Evolutionary conservation across 2,888 invertebrate species (phyloP).

Genomic region (Spodoptera littoralis): DNA sequence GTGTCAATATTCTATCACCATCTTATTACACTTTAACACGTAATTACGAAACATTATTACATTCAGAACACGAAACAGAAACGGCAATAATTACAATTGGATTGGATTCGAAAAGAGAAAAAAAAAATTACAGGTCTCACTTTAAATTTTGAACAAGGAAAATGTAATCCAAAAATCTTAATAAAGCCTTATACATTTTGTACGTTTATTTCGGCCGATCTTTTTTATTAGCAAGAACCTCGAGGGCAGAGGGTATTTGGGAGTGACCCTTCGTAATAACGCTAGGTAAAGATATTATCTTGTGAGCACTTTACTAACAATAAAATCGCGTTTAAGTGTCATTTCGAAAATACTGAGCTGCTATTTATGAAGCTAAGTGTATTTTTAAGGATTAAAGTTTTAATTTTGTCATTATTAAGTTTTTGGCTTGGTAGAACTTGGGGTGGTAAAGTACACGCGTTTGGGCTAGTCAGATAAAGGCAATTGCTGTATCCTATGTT

Average conservation of each 20-base stretch:
- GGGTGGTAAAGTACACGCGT: no score
- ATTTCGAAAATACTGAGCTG: slow-evolving; percentile 60
- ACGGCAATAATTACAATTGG: slow-evolving; percentile 40
- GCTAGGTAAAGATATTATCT: slow-evolving; percentile 73
- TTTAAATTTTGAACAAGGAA: slow-evolving; percentile 40
- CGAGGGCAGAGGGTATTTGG: slow-evolving; percentile 60
- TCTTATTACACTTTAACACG: no score
- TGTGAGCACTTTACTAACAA: slow-evolving; percentile 67
- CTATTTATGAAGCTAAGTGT: slow-evolving; percentile 24
- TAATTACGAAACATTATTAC: slow-evolving; percentile 32
- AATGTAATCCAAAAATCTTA: slow-evolving; percentile 50
- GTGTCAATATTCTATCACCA: no score
- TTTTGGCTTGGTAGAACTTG: background rate
- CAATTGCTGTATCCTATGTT: no score
- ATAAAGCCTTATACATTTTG: slow-evolving; percentile 60
- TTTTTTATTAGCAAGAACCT: slow-evolving; percentile 58
- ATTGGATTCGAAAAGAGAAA: slow-evolving; percentile 15
- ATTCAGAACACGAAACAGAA: slow-evolving; percentile 19
- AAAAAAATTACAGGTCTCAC: slow-evolving; percentile 11
- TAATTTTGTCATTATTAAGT: background rate
- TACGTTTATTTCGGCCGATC: slow-evolving; percentile 56
- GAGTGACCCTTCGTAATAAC: slow-evolving; percentile 66
- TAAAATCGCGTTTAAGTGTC: slow-evolving; percentile 67
- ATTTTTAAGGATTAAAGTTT: slow-evolving; percentile 9
- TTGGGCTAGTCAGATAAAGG: no score